Base-by-base conservation (phyloP, 2,113 vertebrate genomes). In the Gambusia affinis region DNA sequence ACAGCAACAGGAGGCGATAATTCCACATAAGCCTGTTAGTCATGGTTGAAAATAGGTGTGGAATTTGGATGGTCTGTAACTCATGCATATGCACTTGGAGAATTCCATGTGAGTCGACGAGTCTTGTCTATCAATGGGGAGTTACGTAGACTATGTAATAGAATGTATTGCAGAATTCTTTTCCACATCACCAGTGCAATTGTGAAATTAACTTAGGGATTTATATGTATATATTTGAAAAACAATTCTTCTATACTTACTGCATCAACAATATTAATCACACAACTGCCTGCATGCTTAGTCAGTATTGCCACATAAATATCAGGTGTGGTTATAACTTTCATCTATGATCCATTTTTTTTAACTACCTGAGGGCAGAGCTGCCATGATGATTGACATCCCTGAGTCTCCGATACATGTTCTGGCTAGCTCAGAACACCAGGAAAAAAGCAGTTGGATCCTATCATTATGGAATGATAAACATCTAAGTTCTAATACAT, bases 381-480 rank as follows among this genome's bases (percentile, higher is more conserved):
- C 62, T 42, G 47, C 44, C 67, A n/a, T 24, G 24, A 12, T 90
- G 87, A 87, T 75, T 92, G 84, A 83, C 87, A 83, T 31, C 24
- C 65, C 44, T 39, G 7, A 39, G 42, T 33, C 63, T 27, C 37
- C n/a, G 11, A 73, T 87, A 24, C 90, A 83, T 91, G 91, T 92
- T 73, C 78, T 88, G 89, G 85, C 92, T 88, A 81, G 90, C 73
- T 86, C 30, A 67, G 24, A 75, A 73, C 14, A 0, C 73, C 65
- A 39, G 65, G 68, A 73, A 57, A 80, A 76, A 70, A 11, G 61
- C 66, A 83, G 64, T 90, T 85, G 88, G 86, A 88, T 88, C 85
- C 86, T 88, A 90, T 92, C 89, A 90, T 92, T 91, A 90, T 86
- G 88, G 87, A 91, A 90, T 91, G 87, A 91, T 85, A 92, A 91